Base-by-base conservation (phyloP, 2,888 invertebrate genomes). In the Steinernema scapterisci region DNA sequence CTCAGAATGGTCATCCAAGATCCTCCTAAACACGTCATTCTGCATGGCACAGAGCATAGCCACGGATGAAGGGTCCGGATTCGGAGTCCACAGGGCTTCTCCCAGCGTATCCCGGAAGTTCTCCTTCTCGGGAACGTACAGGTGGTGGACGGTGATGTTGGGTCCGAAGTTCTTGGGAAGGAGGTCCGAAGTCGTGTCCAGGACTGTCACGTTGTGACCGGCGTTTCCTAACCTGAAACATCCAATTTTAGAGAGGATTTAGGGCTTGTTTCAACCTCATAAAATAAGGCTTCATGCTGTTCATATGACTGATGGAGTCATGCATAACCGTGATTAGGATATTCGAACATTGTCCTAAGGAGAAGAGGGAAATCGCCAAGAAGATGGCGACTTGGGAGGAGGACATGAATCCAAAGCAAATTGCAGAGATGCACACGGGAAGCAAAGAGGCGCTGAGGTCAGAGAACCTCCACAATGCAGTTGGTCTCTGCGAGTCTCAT, bases 281-380 rank as follows among this genome's bases (percentile, higher is more conserved):
- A 13, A 54, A 54, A 25, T 54, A 54, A 11, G 70, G 44, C n/a
- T n/a, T n/a, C n/a, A n/a, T n/a, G n/a, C n/a, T n/a, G n/a, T n/a
- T n/a, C n/a, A n/a, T 70, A 27, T 70, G 70, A 23, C 70, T 70
- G 43, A 43, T 70, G 2, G 70, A 70, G 70, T 70, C 44, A 27
- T 70, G 70, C 70, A 43, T 31, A 6, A 19, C n/a, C 21, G 44
- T 43, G 19, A 70, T 43, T 27, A 70, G 38, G 23, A 70, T 43
- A 27, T 70, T 70, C 25, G 54, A 19, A 13, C 54, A 54, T 54
- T 21, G 54, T 25, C 11, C 54, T 13, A 1, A 2, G 5, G 21
- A 5, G 25, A 13, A 3, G 3, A 38, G 38, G 38, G 9, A 38
- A 3, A 38, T 3, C 38, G 38, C 9, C 38, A 38, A 38, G 3